Evolutionary conservation across 2,797 vertebrate species (phyloP), one percentile per base, ranked within the genome.

Genomic region (Cyprinella venusta): DNA sequence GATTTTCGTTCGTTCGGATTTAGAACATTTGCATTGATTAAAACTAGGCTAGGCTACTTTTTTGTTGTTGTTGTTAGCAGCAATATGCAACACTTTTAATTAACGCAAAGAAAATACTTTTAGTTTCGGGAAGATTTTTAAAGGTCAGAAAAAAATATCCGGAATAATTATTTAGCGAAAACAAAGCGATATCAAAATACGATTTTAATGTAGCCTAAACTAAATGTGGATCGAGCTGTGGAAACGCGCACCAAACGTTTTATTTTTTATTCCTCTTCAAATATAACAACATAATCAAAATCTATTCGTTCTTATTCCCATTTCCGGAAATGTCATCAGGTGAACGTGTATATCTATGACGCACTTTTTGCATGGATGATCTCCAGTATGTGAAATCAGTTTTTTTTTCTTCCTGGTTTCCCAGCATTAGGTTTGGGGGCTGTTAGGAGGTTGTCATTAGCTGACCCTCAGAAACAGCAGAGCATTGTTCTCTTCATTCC

Each of bases 401-500:
- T 38, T 74, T 38, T 74, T 21, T 63, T 89, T 77, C 87, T 84
- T 84, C 87, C 91, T 92, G 38, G 90, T 92, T 93, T 93, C 92
- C 91, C 91, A 93, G 93, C 91, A 92, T 88, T 93, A 90, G 91
- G 92, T 93, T 92, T 92, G 92, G 67, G 40, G 61, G 92, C 91
- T 91, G 92, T 92, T 92, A 90, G 92, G 91, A 91, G 91, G 91
- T 88, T 89, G 91, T 92, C 92, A 92, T 91, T 92, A 90, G 89
- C 89, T 72, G 79, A 85, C 90, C 89, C 89, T 89, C 91, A 79
- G 89, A 76, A 95, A 95, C 94, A 96, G 94, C 94, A 94, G 90
- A 89, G 89, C 93, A 95, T 96, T 96, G 95, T 96, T 95, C 94
- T 91, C 92, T 86, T 77, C 90, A 91, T 93, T 94, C 93, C 94